Percentiles rank a stretch among this genome's conserved stretches.
Evolutionary conservation across 2,888 invertebrate species (phyloP).

Genomic region (Cephalotes varians): DNA sequence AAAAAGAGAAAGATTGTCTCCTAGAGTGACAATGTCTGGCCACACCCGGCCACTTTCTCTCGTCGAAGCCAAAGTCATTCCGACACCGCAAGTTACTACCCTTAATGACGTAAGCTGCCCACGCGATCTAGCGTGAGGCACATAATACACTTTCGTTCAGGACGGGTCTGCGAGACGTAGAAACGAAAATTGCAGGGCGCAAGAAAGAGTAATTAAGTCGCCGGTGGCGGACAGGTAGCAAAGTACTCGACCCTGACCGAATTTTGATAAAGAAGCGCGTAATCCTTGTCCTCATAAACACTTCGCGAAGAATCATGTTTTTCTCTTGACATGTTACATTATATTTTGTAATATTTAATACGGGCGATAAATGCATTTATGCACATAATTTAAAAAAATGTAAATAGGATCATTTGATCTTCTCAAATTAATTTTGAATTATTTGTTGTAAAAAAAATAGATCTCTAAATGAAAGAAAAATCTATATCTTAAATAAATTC

Average conservation of each 20-base stretch:
- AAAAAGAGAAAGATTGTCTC: constrained; percentile 54
- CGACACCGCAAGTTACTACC: constrained; percentile 71
- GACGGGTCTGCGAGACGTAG: constrained; percentile 48
- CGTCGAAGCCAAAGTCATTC: constrained; percentile 77
- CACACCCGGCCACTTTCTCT: constrained; percentile 78
- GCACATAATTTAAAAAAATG: neutral
- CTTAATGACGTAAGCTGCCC: constrained; percentile 78
- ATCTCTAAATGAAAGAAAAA: neutral
- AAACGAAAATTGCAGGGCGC: constrained; percentile 63
- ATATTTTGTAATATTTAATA: neutral
- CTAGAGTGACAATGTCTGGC: constrained; percentile 57
- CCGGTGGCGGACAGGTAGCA: constrained; percentile 58
- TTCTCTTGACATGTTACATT: neutral
- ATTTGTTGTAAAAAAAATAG: neutral
- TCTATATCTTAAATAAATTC: neutral
- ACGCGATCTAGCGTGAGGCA: constrained; percentile 71
- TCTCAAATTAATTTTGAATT: neutral
- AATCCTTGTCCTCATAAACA: constrained; percentile 3
- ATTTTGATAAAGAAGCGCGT: constrained; percentile 52
- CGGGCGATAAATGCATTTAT: neutral
- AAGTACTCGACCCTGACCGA: constrained; percentile 67
- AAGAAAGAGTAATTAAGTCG: constrained; percentile 63
- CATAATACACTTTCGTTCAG: constrained; percentile 58
- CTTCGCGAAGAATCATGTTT: neutral
- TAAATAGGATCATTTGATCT: neutral